A percentile compares a stretch with the other conserved stretches of the same genome.
phyloP scores from a whole-genome alignment of 23 tunicate species.

The Clavelina lepadiformis region DNA sequence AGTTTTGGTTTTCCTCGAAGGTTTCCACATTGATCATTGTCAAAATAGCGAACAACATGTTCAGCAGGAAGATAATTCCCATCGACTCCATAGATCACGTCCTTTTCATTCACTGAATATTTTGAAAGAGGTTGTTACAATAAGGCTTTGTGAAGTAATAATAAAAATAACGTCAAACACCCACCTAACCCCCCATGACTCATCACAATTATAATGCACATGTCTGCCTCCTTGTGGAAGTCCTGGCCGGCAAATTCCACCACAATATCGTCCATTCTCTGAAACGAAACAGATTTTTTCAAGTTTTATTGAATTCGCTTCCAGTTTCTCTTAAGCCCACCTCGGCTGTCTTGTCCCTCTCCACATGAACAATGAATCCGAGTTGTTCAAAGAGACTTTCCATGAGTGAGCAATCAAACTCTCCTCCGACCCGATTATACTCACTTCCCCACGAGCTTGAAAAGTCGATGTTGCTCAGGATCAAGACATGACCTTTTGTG shows the following conservation, averaged over 20 bases:
- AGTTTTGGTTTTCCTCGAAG: constrained; percentile 49
- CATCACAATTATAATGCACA: constrained; percentile 54
- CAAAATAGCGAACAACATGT: constrained; percentile 28
- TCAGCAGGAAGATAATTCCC: constrained; percentile 12
- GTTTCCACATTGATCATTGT: constrained; percentile 40
- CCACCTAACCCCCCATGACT: constrained; percentile 27
- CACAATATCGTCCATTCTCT: constrained; percentile 16
- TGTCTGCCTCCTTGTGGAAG: constrained; percentile 6
- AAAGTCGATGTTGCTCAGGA: constrained; percentile 32
- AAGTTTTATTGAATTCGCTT: not conserved
- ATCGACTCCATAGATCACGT: constrained; percentile 34
- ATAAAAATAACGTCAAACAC: not conserved
- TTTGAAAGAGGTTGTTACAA: not conserved
- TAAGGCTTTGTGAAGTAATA: not conserved
- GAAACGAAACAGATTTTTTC: constrained; percentile 1
- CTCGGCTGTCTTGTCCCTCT: constrained; percentile 9
- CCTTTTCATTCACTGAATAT: constrained; percentile 8
- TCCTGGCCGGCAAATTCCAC: constrained; percentile 15
- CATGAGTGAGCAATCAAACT: constrained; percentile 27
- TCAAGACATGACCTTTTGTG: constrained; percentile 49
- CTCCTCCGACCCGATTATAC: constrained; percentile 27
- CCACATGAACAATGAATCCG: constrained; percentile 17
- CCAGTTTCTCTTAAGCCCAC: not conserved
- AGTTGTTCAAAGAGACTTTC: constrained; percentile 25
- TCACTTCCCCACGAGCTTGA: constrained; percentile 13